phyloP scores from a whole-genome alignment of 2,888 invertebrate species.

The Bellardia bayeri region DNA sequence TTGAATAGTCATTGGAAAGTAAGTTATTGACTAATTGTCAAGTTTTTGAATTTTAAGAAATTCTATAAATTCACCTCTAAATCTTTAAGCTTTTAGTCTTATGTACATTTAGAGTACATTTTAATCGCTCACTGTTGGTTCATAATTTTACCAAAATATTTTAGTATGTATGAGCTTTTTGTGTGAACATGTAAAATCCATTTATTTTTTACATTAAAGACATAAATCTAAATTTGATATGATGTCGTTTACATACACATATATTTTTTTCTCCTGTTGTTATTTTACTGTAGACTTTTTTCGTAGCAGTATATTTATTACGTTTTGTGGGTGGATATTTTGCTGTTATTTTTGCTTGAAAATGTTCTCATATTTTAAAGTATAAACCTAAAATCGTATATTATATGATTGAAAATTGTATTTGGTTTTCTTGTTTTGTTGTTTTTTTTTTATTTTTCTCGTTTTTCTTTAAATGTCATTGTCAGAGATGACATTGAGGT shows the following conservation, averaged over 20 bases:
- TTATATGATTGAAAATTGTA: constrained; percentile 32
- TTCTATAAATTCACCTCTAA: too few relatives aligned
- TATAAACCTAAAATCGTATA: constrained; percentile 27
- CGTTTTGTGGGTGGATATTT: constrained; percentile 45
- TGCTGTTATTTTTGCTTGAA: constrained; percentile 13
- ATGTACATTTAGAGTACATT: neutral
- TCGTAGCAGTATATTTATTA: neutral
- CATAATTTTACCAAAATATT: constrained; percentile 26
- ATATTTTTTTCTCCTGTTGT: constrained; percentile 5
- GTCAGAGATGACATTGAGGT: constrained; percentile 58
- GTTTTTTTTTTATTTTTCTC: neutral
- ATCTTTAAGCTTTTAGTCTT: too few relatives aligned
- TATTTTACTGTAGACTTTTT: constrained; percentile 7
- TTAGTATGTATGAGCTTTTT: constrained; percentile 23
- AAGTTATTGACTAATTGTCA: too few relatives aligned
- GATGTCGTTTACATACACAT: constrained; percentile 67
- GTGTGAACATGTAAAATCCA: constrained; percentile 75
- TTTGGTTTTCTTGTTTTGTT: constrained; percentile 31
- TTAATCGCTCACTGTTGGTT: neutral
- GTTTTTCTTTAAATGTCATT: constrained; percentile 24
- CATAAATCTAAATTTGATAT: constrained; percentile 76
- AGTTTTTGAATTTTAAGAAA: too few relatives aligned
- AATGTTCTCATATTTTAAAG: constrained; percentile 38
- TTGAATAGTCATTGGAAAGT: too few relatives aligned
- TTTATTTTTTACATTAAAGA: constrained; percentile 76